Evolutionary conservation across 1,140 invertebrate genomes (phyloP), one percentile per base, ranked within the genome.

Genomic region (Drosophila littoralis): DNA sequence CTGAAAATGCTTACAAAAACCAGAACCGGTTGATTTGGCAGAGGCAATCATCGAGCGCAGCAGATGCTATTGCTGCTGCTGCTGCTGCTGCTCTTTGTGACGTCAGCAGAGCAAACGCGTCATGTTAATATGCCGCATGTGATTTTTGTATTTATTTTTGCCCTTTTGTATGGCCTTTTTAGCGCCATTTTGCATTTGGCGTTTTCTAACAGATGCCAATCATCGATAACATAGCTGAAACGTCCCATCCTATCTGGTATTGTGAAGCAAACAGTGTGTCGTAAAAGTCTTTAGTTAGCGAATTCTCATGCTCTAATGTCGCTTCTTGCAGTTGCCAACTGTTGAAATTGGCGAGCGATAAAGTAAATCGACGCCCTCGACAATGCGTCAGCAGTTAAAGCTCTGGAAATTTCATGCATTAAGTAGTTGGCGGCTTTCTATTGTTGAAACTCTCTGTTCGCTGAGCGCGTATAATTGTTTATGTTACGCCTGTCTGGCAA

Each of bases 81-180:
- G 33, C 7, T 58, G 45, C 8, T 40, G 40, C 7, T 58, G 45
- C 9, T 50, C 10, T 43, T 33, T 52, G 67, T 85, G 79, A 85
- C 83, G 82, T 86, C 78, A 85, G 52, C 72, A 81, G 45, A 50
- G 38, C 17, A 32, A 57, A 40, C 54, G 58, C 58, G 52, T 61
- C 65, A 46, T 61, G 36, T 35, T 42, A 35, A 52, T 48, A 36
- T 35, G 57, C 28, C 57, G 50, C 76, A 81, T 85, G 75, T 88
- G 72, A 68, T 81, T 81, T 67, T 74, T 74, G 57, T 42, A 38
- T 73, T 35, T 46, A 63, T 51, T 75, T 66, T 57, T 78, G 67
- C 63, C 63, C 82, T 86, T 79, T 86, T 65, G 54, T 71, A 10
- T 77, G 50, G 60, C 57, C 64, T 72, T 67, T 81, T 79, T 38